A percentile compares a stretch with the other conserved stretches of the same genome.
Evolutionary conservation across 1,140 invertebrate species (phyloP).

Genomic region (Diabrotica undecimpunctata): DNA sequence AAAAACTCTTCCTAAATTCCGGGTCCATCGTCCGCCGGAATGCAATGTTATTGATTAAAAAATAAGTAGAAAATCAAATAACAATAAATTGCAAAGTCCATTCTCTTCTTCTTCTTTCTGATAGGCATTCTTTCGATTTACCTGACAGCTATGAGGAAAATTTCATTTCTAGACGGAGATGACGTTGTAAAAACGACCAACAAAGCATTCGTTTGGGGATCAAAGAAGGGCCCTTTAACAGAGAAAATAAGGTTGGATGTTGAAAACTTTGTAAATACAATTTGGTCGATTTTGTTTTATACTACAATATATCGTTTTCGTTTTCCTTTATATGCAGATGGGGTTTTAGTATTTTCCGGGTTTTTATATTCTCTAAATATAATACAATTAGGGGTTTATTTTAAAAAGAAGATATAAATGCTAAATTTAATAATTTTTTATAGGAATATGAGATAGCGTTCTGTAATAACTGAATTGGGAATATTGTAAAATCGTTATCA

Average conservation of each 20-base stretch:
- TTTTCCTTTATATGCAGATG: neutral
- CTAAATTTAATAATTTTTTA: too few relatives aligned
- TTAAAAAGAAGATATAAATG: too few relatives aligned
- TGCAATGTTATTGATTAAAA: neutral
- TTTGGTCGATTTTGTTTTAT: neutral
- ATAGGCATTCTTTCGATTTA: conserved; percentile 1
- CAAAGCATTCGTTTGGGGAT: neutral
- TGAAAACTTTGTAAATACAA: conserved; percentile 1
- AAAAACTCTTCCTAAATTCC: neutral
- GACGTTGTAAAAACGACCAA: conserved; percentile 2
- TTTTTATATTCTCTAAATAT: neutral
- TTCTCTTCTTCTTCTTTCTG: neutral
- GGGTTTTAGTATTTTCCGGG: too few relatives aligned
- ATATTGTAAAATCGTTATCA: too few relatives aligned
- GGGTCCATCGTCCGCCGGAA: neutral
- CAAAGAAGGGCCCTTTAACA: neutral
- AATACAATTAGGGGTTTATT: too few relatives aligned
- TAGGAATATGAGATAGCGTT: too few relatives aligned
- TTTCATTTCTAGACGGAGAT: conserved; percentile 2
- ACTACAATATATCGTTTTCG: neutral
- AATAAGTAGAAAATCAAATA: conserved; percentile 3
- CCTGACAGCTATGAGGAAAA: conserved; percentile 1
- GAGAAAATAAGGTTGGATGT: neutral
- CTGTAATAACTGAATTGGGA: too few relatives aligned
- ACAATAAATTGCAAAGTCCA: neutral